These are phyloP conservation scores for Notarius lentiginosus DNA, from an alignment of 2,113 vertebrate species.

Conservation along the genomic window DNA sequence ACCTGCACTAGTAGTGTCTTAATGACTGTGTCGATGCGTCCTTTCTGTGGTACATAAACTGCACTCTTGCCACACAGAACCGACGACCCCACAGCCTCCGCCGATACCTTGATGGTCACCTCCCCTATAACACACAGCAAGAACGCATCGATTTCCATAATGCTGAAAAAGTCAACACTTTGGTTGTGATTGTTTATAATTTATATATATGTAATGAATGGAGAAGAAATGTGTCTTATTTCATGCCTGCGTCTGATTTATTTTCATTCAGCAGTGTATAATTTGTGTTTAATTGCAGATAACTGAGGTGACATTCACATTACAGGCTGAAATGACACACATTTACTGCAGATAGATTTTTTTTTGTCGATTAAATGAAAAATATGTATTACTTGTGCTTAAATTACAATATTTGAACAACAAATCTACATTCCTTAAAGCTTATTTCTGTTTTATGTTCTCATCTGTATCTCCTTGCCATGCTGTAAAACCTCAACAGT, in stretches of 20 bases:
- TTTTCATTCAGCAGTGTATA: background rate
- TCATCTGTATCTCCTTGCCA: background rate
- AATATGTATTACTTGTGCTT: background rate
- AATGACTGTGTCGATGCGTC: slow-evolving; percentile 72
- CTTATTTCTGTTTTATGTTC: background rate
- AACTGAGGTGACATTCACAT: background rate
- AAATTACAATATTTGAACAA: background rate
- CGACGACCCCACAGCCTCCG: slow-evolving; percentile 65
- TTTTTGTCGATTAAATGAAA: background rate
- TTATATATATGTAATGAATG: background rate
- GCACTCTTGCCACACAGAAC: slow-evolving; percentile 65
- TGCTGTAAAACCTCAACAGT: background rate
- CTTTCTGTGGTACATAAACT: slow-evolving; percentile 65
- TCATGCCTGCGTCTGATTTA: background rate
- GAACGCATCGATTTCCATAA: background rate
- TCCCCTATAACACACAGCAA: slow-evolving; percentile 63
- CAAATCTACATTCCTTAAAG: background rate
- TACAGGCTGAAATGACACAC: background rate
- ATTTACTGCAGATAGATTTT: background rate
- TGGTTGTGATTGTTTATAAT: background rate
- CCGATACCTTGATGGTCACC: slow-evolving; percentile 72
- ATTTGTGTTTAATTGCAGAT: background rate
- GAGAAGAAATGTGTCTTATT: background rate
- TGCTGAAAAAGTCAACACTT: background rate
- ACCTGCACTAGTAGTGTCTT: slow-evolving; percentile 78